phyloP scores from a whole-genome alignment of 2,888 invertebrate species.

The Papilio gigon region DNA sequence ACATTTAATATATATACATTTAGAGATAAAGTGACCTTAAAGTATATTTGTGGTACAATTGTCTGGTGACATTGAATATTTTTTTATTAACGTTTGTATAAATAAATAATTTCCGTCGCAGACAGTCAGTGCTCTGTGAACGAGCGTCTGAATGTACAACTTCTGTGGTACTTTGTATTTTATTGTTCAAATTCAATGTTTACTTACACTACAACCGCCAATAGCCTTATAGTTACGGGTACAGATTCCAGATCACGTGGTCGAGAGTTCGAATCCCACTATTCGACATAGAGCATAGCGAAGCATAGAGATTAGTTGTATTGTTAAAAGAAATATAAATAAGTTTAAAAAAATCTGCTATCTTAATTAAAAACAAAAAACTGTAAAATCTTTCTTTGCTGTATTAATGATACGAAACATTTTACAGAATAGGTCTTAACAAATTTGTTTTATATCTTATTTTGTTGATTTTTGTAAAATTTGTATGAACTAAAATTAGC shows the following conservation, averaged over 20 bases:
- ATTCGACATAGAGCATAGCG: too few relatives aligned
- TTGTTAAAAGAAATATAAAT: too few relatives aligned
- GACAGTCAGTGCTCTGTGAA: constrained; percentile 20
- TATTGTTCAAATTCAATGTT: neutral
- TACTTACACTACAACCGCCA: neutral
- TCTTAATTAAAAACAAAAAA: too few relatives aligned
- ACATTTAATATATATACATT: neutral
- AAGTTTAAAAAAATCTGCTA: too few relatives aligned
- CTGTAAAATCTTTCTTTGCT: too few relatives aligned
- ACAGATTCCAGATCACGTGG: too few relatives aligned
- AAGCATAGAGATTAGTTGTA: too few relatives aligned
- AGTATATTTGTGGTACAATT: neutral
- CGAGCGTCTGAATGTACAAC: neutral
- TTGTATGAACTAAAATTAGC: neutral
- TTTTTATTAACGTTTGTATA: constrained; percentile 12
- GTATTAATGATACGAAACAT: too few relatives aligned
- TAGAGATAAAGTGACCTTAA: neutral
- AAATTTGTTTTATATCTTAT: neutral
- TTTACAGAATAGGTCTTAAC: too few relatives aligned
- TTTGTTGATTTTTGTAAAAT: constrained; percentile 10
- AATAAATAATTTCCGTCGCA: neutral
- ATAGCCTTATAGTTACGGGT: too few relatives aligned
- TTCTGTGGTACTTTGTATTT: neutral
- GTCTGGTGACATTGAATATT: constrained; percentile 16
- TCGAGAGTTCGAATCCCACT: too few relatives aligned